Evolutionary conservation across 2,888 invertebrate species (phyloP), one percentile per base, ranked within the genome.

Genomic region (Mycalesis mineus): DNA sequence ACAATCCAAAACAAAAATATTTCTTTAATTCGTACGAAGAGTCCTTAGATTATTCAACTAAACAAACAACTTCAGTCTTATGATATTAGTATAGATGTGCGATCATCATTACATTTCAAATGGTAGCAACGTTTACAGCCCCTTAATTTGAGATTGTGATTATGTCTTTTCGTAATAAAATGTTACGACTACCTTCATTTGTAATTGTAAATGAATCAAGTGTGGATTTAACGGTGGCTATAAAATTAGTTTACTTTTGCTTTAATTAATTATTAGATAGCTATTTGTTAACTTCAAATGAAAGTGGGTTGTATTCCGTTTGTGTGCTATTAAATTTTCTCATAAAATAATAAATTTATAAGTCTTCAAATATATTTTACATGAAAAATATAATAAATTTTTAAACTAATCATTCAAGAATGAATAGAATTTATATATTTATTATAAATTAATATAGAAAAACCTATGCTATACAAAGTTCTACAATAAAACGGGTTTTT

Each of bases 121-220:
- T 53, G 58, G 53, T 58, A 61, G 45, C 22, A 49, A 53, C 37
- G 39, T 50, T 55, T 41, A 59, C 57, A 44, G 51, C 50, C 40
- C 50, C 41, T 45, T 41, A 55, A 36, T 57, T 57, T 42, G 41
- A 42, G 52, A 42, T 52, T 22, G 56, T 58, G 50, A 54, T 55
- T 49, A 49, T 49, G 42, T 49, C 13, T 49, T 33, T 49, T 17
- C 14, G 15, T 54, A 22, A 49, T 54, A 41, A 58, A 57, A 47
- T 22, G 37, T 36, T 28, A 22, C 0, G 31, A 51, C 28, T 41
- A 4, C 22, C 15, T 49, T 49, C 22, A 49, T 14, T 49, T 37
- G 49, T 40, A 37, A 29, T 31, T 41, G 50, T 41, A 41, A 41
- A 41, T 40, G 7, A 41, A 41, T 41, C 31, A 40, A 51, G 15